Conservation (phyloP, 2,888 invertebrate species). For the Dolichopus griseipennis region DNA sequence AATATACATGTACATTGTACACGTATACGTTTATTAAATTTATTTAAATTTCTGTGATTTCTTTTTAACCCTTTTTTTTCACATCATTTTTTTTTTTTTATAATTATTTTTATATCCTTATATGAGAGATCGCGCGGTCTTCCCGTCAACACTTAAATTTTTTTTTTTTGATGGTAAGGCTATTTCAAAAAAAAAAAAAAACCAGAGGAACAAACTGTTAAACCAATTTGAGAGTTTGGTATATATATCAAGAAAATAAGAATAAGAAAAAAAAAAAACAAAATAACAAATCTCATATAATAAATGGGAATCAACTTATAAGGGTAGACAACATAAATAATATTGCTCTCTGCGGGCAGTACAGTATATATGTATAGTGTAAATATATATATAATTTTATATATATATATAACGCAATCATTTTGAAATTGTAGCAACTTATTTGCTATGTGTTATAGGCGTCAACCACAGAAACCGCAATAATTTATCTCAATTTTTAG, state of each 20-base stretch:
- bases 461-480: conserved; percentile 27
- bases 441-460: conserved; percentile 19
- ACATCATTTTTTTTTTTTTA: not conserved
- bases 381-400: too few relatives aligned
- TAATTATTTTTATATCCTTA: not conserved
- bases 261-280: not conserved
- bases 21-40: not conserved
- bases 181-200: not conserved
- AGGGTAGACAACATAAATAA: conserved; percentile 6
- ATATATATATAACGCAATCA: not conserved
- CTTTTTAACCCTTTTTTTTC: not conserved
- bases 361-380: too few relatives aligned
- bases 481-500: conserved; percentile 28
- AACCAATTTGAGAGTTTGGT: not conserved
- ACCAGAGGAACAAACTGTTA: not conserved
- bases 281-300: too few relatives aligned
- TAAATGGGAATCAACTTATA: not conserved
- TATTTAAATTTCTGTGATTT: conserved; percentile 6
- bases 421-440: not conserved
- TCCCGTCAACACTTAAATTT: conserved; percentile 3
- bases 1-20: not conserved
- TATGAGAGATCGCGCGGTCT: not conserved
- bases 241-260: not conserved
- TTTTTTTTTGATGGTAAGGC: not conserved
- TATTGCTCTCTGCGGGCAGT: conserved; percentile 6